Conservation (phyloP, 2,797 vertebrate genomes). For the Acanthopagrus latus region DNA sequence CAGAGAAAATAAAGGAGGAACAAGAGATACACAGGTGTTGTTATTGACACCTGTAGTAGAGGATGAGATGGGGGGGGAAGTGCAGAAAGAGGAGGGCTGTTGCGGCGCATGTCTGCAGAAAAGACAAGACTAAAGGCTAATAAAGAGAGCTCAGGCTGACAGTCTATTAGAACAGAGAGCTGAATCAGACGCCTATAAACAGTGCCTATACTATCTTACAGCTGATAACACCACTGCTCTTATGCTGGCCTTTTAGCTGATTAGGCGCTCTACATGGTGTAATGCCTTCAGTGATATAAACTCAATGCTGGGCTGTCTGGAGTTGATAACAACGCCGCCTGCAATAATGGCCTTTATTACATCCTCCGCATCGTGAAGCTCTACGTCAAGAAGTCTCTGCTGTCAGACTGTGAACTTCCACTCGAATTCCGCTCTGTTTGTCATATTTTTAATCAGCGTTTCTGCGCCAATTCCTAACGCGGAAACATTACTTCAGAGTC, state of each 20-base stretch:
- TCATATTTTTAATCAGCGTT: not conserved
- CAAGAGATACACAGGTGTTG: too few species aligned
- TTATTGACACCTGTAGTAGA: constrained; percentile 7
- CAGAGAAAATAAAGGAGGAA: too few species aligned
- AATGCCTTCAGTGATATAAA: constrained; percentile 57
- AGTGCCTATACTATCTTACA: constrained; percentile 52
- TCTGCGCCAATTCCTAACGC: not conserved
- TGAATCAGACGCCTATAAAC: constrained; percentile 76
- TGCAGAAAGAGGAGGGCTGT: not conserved
- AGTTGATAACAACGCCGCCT: constrained; percentile 56
- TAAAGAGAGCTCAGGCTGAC: constrained; percentile 64
- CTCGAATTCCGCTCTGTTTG: not conserved
- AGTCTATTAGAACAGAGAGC: constrained; percentile 70
- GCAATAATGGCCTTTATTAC: constrained; percentile 41
- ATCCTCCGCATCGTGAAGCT: constrained; percentile 8
- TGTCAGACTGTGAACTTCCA: not conserved
- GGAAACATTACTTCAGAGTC: not conserved
- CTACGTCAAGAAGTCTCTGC: not conserved
- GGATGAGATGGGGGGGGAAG: not conserved
- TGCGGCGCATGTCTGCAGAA: constrained; percentile 25
- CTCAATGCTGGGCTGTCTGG: constrained; percentile 45
- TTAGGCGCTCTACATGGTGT: constrained; percentile 56
- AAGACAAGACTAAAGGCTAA: constrained; percentile 53
- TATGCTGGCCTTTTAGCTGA: constrained; percentile 68
- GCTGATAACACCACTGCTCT: constrained; percentile 72